Evolutionary conservation across 1,140 invertebrate genomes (phyloP).

Genomic region (Anoplolepis gracilipes): DNA sequence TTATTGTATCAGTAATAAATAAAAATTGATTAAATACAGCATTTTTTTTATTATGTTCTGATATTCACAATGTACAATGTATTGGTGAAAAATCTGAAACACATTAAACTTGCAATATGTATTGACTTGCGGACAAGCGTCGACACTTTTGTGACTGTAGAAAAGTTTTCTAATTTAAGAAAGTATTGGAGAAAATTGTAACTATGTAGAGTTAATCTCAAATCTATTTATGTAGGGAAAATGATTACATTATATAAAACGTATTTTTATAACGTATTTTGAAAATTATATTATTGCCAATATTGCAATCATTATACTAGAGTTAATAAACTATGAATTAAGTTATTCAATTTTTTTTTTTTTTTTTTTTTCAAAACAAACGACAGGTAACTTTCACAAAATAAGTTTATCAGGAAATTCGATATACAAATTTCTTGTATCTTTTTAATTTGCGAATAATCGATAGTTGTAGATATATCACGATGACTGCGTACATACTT

Average conservation of each 20-base stretch:
- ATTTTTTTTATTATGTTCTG: neutral
- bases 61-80: neutral
- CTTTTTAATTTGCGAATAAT: neutral
- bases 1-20: neutral
- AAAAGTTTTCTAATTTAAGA: neutral
- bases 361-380: no score
- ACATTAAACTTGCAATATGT: slow-evolving; percentile 1
- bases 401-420: neutral
- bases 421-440: neutral
- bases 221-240: neutral
- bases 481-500: slow-evolving; percentile 15
- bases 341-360: neutral
- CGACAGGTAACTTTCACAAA: neutral
- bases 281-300: neutral
- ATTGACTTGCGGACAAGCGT: neutral
- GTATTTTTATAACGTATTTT: no score
- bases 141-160: neutral
- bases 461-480: neutral
- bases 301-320: neutral
- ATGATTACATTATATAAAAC: neutral
- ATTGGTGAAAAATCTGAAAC: neutral
- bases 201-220: neutral
- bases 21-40: neutral
- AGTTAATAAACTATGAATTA: slow-evolving; percentile 3
- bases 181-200: neutral